phyloP scores from a whole-genome alignment of 2,113 vertebrate species.

The Myiozetetes cayanensis region DNA sequence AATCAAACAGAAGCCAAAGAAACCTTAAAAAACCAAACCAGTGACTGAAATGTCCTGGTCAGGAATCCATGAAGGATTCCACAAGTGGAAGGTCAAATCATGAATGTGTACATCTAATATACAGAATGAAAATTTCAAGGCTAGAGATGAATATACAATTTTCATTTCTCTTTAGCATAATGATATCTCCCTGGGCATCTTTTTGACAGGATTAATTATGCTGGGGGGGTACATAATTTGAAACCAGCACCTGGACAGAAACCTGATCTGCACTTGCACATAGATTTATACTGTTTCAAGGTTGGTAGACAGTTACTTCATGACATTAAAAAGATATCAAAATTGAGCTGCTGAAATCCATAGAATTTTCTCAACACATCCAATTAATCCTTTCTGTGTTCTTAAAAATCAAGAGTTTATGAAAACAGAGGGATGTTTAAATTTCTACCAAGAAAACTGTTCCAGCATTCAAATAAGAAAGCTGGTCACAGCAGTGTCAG shows the following conservation, averaged over 20 bases:
- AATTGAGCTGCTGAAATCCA: background rate
- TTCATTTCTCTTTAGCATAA: background rate
- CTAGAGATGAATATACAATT: background rate
- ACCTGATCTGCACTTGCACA: background rate
- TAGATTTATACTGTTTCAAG: background rate
- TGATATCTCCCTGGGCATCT: background rate
- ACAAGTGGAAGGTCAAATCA: background rate
- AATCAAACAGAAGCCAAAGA: background rate
- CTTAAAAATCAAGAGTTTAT: background rate
- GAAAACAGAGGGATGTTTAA: background rate
- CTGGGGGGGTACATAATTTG: background rate
- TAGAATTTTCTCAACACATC: background rate
- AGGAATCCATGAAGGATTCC: background rate
- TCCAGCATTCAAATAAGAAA: background rate
- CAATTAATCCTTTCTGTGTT: background rate
- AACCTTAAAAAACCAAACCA: background rate
- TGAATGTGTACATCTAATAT: background rate
- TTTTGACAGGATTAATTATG: background rate
- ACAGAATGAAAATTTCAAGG: background rate
- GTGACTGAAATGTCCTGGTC: background rate
- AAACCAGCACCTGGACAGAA: background rate
- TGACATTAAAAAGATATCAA: background rate
- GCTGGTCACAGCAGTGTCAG: background rate
- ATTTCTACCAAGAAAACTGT: background rate
- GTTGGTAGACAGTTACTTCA: accelerated